Evolutionary conservation across 2,797 vertebrate genomes (phyloP), one percentile per base, ranked within the genome.

Genomic region (Schizopygopsis malacanthus): DNA sequence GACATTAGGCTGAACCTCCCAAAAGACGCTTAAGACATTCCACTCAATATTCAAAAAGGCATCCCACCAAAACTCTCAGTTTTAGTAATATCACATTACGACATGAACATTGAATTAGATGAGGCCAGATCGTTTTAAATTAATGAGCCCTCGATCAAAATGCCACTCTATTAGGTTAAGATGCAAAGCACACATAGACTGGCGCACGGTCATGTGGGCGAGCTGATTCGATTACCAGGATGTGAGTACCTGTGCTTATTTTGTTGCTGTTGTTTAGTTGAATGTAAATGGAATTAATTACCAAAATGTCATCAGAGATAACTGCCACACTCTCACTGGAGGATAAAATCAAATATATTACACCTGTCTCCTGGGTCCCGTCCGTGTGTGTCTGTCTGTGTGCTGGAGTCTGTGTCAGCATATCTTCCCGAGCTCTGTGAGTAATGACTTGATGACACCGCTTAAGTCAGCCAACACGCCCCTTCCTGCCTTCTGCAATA

Each of bases 161-260:
- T 81, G 83, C 45, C 78, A 82, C 79, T 86, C 88, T 93, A 95
- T 95, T 93, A 89, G 93, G 93, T 96, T 95, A 95, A 79, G 88
- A 94, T 94, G 93, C 92, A 95, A 94, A 95, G 90, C 83, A 91
- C 92, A 93, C 91, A 77, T 54, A 69, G 45, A 70, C 56, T 47
- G 45, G 33, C 37, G 20, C 84, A 79, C 79, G 15, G 73, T 79
- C 70, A 56, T 22, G 50, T 65, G 37, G 61, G 9, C 7, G n/a
- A 63, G 39, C 52, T 81, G 78, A 90, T 90, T 87, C 39, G 86
- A 87, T 90, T 90, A 87, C 43, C 25, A 71, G n/a, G 79, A 79
- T 45, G 85, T 6, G 80, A 61, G 87, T 84, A 83, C 80, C 87
- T 80, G 85, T 81, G 73, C 88, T 80, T 75, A 88, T 86, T 88